Percentiles rank a stretch among this genome's conserved stretches.
These are phyloP conservation scores for Entomobrya proxima DNA, from an alignment of 2,888 invertebrate species.

Conservation along the genomic window DNA sequence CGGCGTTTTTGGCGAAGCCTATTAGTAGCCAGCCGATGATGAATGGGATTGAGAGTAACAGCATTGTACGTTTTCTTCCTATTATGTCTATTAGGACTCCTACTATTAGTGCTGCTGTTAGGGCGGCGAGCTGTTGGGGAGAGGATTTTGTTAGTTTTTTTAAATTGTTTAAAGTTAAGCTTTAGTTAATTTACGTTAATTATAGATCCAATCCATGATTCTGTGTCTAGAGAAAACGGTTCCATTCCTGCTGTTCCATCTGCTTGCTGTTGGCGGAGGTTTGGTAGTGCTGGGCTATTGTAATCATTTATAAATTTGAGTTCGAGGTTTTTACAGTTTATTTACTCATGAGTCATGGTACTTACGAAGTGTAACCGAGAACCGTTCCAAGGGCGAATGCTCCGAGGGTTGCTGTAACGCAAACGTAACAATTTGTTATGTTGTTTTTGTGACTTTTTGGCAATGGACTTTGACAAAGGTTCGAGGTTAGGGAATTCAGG, in stretches of 20 bases:
- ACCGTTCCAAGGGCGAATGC: slow-evolving; percentile 87
- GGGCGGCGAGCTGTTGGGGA: slow-evolving; percentile 67
- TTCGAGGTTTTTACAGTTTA: background rate
- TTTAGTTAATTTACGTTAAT: slow-evolving; percentile 36
- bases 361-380: slow-evolving; percentile 80
- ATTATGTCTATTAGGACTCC: slow-evolving; percentile 70
- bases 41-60: slow-evolving; percentile 69
- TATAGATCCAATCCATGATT: slow-evolving; percentile 69
- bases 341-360: no score
- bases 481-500: no score
- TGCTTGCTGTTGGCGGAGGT: background rate
- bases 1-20: slow-evolving; percentile 84
- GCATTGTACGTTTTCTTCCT: slow-evolving; percentile 73
- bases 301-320: background rate
- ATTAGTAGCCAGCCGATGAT: slow-evolving; percentile 86
- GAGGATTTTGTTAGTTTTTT: background rate
- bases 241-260: background rate
- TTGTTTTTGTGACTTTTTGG: no score
- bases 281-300: slow-evolving; percentile 56
- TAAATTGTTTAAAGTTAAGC: background rate
- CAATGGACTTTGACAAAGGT: no score
- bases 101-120: slow-evolving; percentile 67
- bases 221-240: slow-evolving; percentile 22
- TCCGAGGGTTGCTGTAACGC: slow-evolving; percentile 84
- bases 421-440: background rate